These are phyloP conservation scores for Apis mellifera DNA, from an alignment of 1,140 invertebrate genomes.

Conservation along the genomic window DNA sequence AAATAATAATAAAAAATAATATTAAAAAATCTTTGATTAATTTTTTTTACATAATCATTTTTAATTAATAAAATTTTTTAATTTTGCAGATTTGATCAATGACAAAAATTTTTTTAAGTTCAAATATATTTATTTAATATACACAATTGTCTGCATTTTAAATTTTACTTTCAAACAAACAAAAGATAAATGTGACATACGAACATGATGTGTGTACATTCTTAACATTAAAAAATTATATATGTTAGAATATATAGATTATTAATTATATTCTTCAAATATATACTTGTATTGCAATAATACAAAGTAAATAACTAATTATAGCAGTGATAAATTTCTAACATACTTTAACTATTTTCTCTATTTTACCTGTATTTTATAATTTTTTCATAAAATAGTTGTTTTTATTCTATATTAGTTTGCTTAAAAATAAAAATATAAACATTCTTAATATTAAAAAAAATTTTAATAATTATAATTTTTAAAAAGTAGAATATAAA, in stretches of 20 bases:
- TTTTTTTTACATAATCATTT: neutral
- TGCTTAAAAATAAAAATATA: neutral
- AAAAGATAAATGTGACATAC: no score
- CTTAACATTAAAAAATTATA: neutral
- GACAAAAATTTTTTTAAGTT: neutral
- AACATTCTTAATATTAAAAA: neutral
- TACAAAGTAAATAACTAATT: conserved; percentile 54
- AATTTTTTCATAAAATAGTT: neutral
- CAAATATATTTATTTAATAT: neutral
- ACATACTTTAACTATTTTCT: neutral
- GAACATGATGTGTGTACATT: neutral
- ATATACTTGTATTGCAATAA: conserved; percentile 51
- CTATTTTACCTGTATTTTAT: neutral
- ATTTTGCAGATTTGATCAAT: neutral
- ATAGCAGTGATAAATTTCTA: conserved; percentile 46
- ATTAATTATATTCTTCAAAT: conserved; percentile 32
- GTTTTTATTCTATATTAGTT: neutral
- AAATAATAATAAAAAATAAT: neutral
- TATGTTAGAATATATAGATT: conserved; percentile 25
- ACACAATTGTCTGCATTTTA: neutral
- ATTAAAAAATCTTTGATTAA: neutral
- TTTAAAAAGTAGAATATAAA: neutral
- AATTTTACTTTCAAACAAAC: neutral
- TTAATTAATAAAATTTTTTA: neutral
- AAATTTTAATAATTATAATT: neutral